A percentile compares a stretch with the other conserved stretches of the same genome.
These are phyloP conservation scores for Brachirus orientalis DNA, from an alignment of 2,113 vertebrate genomes.

Conservation along the genomic window DNA sequence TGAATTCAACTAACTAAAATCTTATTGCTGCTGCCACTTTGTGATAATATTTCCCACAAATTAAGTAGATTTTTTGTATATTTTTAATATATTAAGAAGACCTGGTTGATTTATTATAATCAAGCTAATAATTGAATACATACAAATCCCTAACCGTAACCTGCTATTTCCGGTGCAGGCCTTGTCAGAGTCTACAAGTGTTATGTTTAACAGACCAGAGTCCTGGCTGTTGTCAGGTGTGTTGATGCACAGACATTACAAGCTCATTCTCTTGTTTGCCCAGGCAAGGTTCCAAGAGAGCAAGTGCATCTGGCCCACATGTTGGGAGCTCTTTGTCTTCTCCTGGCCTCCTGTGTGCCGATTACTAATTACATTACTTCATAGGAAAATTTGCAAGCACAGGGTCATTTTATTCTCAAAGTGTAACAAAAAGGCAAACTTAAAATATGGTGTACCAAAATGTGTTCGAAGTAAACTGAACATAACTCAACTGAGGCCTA, in stretches of 20 bases:
- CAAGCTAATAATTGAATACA: too few relatives aligned
- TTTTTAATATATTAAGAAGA: too few relatives aligned
- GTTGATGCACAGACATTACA: slow-evolving; percentile 67
- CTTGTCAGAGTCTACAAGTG: slow-evolving; percentile 54
- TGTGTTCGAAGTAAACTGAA: slow-evolving; percentile 46
- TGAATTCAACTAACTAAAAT: too few relatives aligned
- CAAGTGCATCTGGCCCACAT: slow-evolving; percentile 66
- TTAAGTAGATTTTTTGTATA: too few relatives aligned
- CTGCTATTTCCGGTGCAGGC: not conserved
- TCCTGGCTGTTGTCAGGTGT: slow-evolving; percentile 60
- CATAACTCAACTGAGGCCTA: slow-evolving; percentile 46
- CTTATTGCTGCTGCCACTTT: too few relatives aligned
- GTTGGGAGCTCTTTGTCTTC: slow-evolving; percentile 65
- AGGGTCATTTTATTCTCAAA: slow-evolving; percentile 3
- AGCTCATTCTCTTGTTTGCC: slow-evolving; percentile 62
- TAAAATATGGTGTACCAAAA: slow-evolving; percentile 48
- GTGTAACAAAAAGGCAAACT: slow-evolving; percentile 28
- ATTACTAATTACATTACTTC: slow-evolving; percentile 22
- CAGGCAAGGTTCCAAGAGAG: slow-evolving; percentile 73
- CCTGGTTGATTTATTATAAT: too few relatives aligned
- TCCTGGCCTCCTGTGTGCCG: slow-evolving; percentile 39
- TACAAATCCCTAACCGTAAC: not conserved
- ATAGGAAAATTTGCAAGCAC: slow-evolving; percentile 6
- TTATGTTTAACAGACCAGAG: slow-evolving; percentile 33
- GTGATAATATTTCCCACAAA: too few relatives aligned